Evolutionary conservation across 1,140 invertebrate species (phyloP), one percentile per base, ranked within the genome.

Genomic region (Hylaeus volcanicus): DNA sequence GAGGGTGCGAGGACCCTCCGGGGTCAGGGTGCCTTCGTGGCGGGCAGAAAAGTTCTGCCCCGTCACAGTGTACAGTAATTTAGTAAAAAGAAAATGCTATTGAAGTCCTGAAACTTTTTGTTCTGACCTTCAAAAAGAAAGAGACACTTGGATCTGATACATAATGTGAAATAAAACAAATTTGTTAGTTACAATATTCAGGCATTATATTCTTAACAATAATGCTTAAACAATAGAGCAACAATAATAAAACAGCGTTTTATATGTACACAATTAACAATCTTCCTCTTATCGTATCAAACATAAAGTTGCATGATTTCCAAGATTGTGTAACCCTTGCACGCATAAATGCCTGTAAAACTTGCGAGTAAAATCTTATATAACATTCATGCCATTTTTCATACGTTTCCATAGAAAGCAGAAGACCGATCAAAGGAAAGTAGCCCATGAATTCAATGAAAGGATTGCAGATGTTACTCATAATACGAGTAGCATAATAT

Each of bases 221-320:
- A 86, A 89, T 89, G 85, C 91, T 92, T 92, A 92, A 90, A 91
- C 86, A 92, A 91, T 91, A 91, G 74, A 91, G 86, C 86, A 92
- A 92, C 91, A 92, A 92, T 91, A 86, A 88, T 89, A 84, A 79
- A 88, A 82, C 58, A 87, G 65, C 88, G 87, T 88, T 91, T 85
- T 79, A 87, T 92, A 92, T 91, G 84, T 92, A 92, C 91, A 90
- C 86, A 88, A 89, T 90, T 82, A 74, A 71, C 74, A 83, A 82
- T 81, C 72, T 83, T 73, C 65, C 76, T 82, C 70, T 84, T 89
- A 82, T 68, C 71, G 56, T 79, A 69, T 45, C 74, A 85, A 84
- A 79, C n/a, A 45, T 77, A n/a, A 63, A 45, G 45, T 79, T 56
- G 66, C 79, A 60, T 69, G 51, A 72, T 73, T 26, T 76, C 45